These are phyloP conservation scores for Macrostomum cliftonense DNA, from an alignment of 2,888 invertebrate genomes.

Conservation along the genomic window DNA sequence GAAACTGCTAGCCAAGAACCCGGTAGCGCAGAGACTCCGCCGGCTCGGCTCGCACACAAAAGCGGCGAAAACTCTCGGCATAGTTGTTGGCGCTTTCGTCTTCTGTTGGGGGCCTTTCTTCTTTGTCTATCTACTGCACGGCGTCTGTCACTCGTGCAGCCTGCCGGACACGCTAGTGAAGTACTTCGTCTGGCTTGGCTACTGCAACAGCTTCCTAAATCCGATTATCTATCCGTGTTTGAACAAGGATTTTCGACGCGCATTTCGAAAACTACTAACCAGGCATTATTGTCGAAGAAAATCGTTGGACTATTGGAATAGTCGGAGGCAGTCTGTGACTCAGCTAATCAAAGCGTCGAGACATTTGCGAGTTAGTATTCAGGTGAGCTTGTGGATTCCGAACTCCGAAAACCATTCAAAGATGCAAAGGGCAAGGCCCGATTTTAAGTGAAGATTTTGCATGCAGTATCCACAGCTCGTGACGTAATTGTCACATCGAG, in stretches of 20 bases:
- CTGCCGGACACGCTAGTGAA: conserved; percentile 46
- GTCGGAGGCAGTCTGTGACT: background rate
- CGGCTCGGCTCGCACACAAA: conserved; percentile 50
- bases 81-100: conserved; percentile 66
- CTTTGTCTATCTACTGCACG: conserved; percentile 56
- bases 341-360: background rate
- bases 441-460: too few relatives aligned
- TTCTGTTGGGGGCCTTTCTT: conserved; percentile 72
- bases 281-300: conserved; percentile 7
- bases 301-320: conserved; percentile 6
- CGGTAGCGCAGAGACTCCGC: conserved; percentile 4
- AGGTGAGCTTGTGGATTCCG: too few relatives aligned
- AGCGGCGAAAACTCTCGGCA: conserved; percentile 62
- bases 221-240: conserved; percentile 73
- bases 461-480: too few relatives aligned
- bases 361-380: background rate
- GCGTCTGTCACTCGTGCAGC: conserved; percentile 49
- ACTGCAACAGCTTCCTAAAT: conserved; percentile 71
- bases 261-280: conserved; percentile 54
- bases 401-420: too few relatives aligned
- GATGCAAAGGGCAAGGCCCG: too few relatives aligned
- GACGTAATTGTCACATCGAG: too few relatives aligned
- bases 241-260: conserved; percentile 63
- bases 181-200: conserved; percentile 61
- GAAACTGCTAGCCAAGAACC: background rate